Evolutionary conservation across 2,888 invertebrate species (phyloP).

Genomic region (Leucoptera coffeella): DNA sequence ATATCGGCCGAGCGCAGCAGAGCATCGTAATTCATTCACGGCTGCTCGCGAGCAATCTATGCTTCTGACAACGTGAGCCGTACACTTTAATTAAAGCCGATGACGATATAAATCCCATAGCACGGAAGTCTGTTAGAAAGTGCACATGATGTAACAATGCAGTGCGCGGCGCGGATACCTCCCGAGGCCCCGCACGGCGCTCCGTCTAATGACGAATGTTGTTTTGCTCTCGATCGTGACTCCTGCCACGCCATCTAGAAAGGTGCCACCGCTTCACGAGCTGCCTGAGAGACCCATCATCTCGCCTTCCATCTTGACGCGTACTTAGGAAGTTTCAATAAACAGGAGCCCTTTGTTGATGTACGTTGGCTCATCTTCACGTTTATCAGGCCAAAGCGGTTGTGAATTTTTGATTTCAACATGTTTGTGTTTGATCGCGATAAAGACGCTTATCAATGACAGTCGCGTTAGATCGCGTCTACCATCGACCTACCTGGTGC

Average conservation of each 20-base stretch:
- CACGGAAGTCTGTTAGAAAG: slow-evolving; percentile 28
- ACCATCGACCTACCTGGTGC: too few species aligned
- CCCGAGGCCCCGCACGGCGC: not conserved
- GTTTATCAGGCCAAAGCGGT: too few species aligned
- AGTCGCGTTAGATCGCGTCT: too few species aligned
- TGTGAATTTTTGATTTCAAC: too few species aligned
- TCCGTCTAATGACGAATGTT: too few species aligned
- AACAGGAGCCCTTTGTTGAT: too few species aligned
- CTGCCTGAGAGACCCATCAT: slow-evolving; percentile 1
- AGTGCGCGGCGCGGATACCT: slow-evolving; percentile 12
- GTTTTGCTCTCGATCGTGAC: slow-evolving; percentile 17
- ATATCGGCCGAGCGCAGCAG: too few species aligned
- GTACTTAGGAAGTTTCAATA: too few species aligned
- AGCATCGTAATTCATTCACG: slow-evolving; percentile 1
- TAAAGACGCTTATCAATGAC: too few species aligned
- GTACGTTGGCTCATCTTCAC: too few species aligned
- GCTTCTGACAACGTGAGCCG: slow-evolving; percentile 9
- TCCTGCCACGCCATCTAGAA: slow-evolving; percentile 6
- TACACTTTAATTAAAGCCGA: slow-evolving; percentile 31
- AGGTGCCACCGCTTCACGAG: not conserved
- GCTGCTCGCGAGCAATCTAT: slow-evolving; percentile 9
- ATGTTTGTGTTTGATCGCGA: too few species aligned
- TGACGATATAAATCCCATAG: slow-evolving; percentile 30
- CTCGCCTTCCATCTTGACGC: not conserved
- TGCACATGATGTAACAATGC: slow-evolving; percentile 33